Evolutionary conservation across 2,113 vertebrate species (phyloP).

Genomic region (Irena cyanogastra): DNA sequence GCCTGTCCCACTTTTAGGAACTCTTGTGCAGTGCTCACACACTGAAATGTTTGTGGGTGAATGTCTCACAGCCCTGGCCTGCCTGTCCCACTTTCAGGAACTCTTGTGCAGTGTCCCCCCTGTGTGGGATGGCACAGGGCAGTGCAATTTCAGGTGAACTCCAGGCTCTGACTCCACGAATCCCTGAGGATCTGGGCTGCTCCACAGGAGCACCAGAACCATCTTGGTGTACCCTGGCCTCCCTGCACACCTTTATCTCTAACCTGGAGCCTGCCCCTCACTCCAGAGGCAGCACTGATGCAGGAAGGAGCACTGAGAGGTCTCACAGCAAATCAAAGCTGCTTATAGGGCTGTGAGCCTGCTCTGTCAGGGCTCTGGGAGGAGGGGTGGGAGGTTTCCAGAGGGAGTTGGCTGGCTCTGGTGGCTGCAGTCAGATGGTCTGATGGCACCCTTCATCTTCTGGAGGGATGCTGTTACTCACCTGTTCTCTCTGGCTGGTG

Average conservation of each 20-base stretch:
- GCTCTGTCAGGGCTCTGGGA: neutral
- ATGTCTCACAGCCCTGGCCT: neutral
- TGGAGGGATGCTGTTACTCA: neutral
- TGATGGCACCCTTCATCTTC: neutral
- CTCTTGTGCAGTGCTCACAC: no score
- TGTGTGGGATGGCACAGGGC: neutral
- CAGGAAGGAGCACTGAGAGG: neutral
- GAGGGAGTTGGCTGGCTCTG: neutral
- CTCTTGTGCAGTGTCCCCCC: neutral
- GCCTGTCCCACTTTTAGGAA: no score
- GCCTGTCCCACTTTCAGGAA: neutral
- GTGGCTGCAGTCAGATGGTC: neutral
- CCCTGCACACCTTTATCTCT: accelerated
- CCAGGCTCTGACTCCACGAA: neutral
- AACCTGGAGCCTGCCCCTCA: neutral
- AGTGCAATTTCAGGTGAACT: neutral
- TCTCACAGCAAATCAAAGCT: neutral
- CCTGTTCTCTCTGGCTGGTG: neutral
- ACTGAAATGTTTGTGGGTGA: neutral
- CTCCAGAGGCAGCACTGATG: neutral
- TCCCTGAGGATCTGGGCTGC: neutral
- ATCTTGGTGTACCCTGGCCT: neutral
- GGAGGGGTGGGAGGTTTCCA: neutral
- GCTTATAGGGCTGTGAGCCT: accelerated
- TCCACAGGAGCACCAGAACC: neutral